Evolutionary conservation across 37 sponge, comb jelly and placozoan species (phyloP).

Genomic region (Sycon ciliatum): DNA sequence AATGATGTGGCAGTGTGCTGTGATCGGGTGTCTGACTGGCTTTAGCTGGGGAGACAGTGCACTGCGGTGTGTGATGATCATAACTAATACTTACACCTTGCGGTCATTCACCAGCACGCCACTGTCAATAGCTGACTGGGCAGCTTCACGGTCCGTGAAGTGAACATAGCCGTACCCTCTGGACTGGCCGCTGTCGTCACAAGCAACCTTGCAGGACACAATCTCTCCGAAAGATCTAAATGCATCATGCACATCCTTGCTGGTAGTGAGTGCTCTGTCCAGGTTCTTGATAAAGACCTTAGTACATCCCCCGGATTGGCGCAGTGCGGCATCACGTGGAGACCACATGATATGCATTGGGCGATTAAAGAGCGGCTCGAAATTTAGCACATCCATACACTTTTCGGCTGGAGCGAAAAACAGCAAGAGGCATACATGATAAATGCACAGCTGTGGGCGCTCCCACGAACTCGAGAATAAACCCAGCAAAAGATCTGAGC

Average conservation of each 20-base stretch:
- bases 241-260: slow-evolving; percentile 94
- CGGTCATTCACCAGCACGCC: slow-evolving; percentile 97
- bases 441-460: too few species aligned
- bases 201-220: slow-evolving; percentile 85
- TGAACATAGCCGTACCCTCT: slow-evolving; percentile 97
- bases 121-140: slow-evolving; percentile 91
- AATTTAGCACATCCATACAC: slow-evolving; percentile 95
- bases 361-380: slow-evolving; percentile 75
- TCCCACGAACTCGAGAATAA: too few species aligned
- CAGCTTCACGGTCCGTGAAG: slow-evolving; percentile 92
- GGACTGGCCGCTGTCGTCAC: slow-evolving; percentile 65
- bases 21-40: too few species aligned
- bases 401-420: slow-evolving; percentile 75
- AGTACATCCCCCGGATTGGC: slow-evolving; percentile 88
- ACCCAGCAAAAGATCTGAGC: too few species aligned
- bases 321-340: slow-evolving; percentile 89
- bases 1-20: too few species aligned
- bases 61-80: too few species aligned
- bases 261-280: slow-evolving; percentile 94
- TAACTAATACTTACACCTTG: slow-evolving; percentile 73
- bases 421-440: too few species aligned
- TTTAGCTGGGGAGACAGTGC: too few species aligned
- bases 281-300: slow-evolving; percentile 98
- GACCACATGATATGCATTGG: slow-evolving; percentile 99
- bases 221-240: slow-evolving; percentile 99